Conservation (phyloP, 2,797 vertebrate genomes). For the Dicrostonyx torquatus region DNA sequence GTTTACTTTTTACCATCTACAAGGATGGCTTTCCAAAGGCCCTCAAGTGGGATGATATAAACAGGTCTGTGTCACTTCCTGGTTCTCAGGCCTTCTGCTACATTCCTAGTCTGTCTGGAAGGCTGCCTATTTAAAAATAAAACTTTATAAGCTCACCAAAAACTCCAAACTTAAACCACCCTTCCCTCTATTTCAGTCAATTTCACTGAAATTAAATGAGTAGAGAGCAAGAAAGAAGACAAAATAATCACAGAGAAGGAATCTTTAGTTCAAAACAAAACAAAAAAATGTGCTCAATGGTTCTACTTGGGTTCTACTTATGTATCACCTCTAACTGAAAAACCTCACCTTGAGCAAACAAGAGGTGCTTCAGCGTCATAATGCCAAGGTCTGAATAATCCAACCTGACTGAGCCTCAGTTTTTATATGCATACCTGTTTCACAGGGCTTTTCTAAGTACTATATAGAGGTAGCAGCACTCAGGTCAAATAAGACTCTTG, state of each 20-base stretch:
- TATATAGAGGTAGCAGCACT: not conserved
- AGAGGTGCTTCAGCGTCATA: constrained; percentile 1
- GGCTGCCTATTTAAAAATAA: constrained; percentile 81
- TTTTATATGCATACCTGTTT: not conserved
- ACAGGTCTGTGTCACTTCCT: constrained; percentile 82
- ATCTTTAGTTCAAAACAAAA: constrained; percentile 61
- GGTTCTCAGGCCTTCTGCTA: constrained; percentile 76
- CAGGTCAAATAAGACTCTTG: not conserved
- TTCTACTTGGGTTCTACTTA: constrained; percentile 7
- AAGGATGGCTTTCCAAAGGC: constrained; percentile 51
- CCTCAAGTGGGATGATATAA: constrained; percentile 70
- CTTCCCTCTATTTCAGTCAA: constrained; percentile 63
- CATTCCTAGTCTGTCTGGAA: constrained; percentile 77
- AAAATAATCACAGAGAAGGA: constrained; percentile 67
- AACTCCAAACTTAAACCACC: constrained; percentile 65
- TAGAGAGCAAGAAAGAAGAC: constrained; percentile 49
- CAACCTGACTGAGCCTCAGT: constrained; percentile 23
- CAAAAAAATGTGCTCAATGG: not conserved
- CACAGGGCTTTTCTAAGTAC: constrained; percentile 11
- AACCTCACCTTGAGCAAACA: constrained; percentile 30
- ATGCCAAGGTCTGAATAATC: not conserved
- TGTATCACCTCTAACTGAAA: constrained; percentile 41
- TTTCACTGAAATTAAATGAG: constrained; percentile 71
- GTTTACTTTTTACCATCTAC: constrained; percentile 72
- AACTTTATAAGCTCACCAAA: constrained; percentile 75